Evolutionary conservation across 2,797 vertebrate genomes (phyloP).

Genomic region (Buceros bicornis): DNA sequence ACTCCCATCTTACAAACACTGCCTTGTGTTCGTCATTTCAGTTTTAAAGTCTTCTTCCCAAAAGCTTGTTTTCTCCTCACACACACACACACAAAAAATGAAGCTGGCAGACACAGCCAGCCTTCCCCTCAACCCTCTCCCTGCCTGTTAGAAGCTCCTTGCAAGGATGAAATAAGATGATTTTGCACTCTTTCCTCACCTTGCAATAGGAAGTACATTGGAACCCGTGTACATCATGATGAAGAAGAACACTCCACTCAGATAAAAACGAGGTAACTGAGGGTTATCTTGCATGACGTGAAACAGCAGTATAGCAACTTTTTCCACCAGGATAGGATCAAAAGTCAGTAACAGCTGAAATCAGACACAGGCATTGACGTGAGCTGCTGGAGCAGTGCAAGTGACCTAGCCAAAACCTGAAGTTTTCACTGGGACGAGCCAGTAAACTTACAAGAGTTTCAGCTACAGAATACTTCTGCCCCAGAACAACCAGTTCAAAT

Average conservation of each 20-base stretch:
- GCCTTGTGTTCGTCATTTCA: not conserved
- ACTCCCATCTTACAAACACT: not conserved
- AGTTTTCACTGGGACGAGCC: not conserved
- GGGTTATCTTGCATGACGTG: conserved; percentile 98
- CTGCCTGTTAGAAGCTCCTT: not conserved
- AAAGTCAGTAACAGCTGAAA: conserved; percentile 95
- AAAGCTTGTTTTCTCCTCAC: not conserved
- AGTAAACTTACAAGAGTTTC: not conserved
- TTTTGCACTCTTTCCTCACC: conserved; percentile 80
- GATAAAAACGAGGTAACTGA: conserved; percentile 96
- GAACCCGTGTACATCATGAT: conserved; percentile 99
- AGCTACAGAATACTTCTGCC: not conserved
- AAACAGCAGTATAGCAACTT: conserved; percentile 92
- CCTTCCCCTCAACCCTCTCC: not conserved
- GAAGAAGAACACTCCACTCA: conserved; percentile 97
- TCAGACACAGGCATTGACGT: not conserved
- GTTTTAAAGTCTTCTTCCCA: not conserved
- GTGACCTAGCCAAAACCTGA: not conserved
- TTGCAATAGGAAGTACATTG: conserved; percentile 96
- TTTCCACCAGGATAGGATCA: conserved; percentile 98
- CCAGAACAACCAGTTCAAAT: not conserved
- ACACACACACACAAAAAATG: not conserved
- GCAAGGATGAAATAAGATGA: not conserved
- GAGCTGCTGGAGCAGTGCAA: not conserved
- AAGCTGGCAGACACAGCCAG: not conserved